A percentile compares a stretch with the other conserved stretches of the same genome.
phyloP scores from a whole-genome alignment of 35 echinoderm and acorn worm species.

The Lytechinus pictus region DNA sequence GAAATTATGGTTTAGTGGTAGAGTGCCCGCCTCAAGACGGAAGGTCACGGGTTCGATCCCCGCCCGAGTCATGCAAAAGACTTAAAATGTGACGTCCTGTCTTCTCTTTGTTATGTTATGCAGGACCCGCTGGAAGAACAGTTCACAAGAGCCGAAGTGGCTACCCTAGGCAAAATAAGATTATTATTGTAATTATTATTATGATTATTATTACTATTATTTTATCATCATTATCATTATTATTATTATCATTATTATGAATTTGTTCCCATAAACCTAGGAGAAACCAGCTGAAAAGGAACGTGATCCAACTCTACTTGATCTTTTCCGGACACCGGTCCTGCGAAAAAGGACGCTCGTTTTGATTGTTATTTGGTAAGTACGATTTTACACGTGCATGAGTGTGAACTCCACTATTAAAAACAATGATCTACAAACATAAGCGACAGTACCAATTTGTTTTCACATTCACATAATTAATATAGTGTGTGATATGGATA shows the following conservation, averaged over 20 bases:
- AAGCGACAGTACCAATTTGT: no score
- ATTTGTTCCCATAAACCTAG: background rate
- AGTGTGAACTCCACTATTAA: background rate
- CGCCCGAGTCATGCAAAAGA: no score
- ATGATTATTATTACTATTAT: background rate
- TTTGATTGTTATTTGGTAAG: slow-evolving; percentile 75
- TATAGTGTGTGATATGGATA: no score
- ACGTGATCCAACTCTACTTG: slow-evolving; percentile 45
- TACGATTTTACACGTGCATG: background rate
- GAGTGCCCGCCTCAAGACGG: no score
- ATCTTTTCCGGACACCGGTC: slow-evolving; percentile 71
- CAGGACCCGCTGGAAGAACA: no score
- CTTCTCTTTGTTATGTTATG: no score
- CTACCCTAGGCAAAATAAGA: background rate
- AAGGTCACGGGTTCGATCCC: no score
- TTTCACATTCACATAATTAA: no score
- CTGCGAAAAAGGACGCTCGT: slow-evolving; percentile 62
- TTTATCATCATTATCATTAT: background rate
- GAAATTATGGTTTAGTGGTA: no score
- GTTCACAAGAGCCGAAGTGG: no score
- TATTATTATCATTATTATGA: background rate
- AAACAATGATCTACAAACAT: no score
- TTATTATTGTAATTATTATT: background rate
- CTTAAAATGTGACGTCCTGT: no score
- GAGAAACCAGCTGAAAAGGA: background rate